Evolutionary conservation across 2,888 invertebrate species (phyloP), one percentile per base, ranked within the genome.

Genomic region (Blastobasis lacticolella): DNA sequence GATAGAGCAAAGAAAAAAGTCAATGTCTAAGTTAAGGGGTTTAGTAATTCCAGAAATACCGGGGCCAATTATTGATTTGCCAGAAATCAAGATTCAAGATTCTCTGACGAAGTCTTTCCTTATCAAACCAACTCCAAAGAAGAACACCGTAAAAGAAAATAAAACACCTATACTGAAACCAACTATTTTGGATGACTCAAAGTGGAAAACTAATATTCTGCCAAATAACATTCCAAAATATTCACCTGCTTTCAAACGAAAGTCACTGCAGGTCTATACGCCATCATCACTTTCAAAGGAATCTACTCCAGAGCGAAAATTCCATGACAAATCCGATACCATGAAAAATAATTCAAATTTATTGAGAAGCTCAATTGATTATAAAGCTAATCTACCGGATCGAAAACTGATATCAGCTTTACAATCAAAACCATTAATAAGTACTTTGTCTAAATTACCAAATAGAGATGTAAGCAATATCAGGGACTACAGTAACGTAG

Each of bases 21-120:
- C 94, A 23, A 91, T 95, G 80, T 94, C 95, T 4, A 96, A 96
- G 78, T 80, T 97, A 54, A 91, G 95, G 67, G 96, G 96, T n/a
- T 83, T 97, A 63, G 94, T 95, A 40, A 97, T 97, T 71, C 96
- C 96, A 5, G 96, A 96, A 80, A 88, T 90, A 51, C 91, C 91
- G 70, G 76, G 78, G 23, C 90, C 92, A 42, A 90, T 92, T 49
- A 87, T 93, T 48, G 94, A 95, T 79, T 84, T 96, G 66, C 95
- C 96, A 1, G 94, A 94, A 88, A 96, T 96, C 50, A 94, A 93
- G 79, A 94, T 94, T 64, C 90, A 91, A 60, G 92, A 93, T 66
- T 90, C 90, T 40, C 69, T 82, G 53, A 66, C 78, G 7, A 85
- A 89, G 57, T 75, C 89, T 57, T 85, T 90, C 53, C 74, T 90